Evolutionary conservation across 2,888 invertebrate genomes (phyloP).

Genomic region (Caenorhabditis wallacei): DNA sequence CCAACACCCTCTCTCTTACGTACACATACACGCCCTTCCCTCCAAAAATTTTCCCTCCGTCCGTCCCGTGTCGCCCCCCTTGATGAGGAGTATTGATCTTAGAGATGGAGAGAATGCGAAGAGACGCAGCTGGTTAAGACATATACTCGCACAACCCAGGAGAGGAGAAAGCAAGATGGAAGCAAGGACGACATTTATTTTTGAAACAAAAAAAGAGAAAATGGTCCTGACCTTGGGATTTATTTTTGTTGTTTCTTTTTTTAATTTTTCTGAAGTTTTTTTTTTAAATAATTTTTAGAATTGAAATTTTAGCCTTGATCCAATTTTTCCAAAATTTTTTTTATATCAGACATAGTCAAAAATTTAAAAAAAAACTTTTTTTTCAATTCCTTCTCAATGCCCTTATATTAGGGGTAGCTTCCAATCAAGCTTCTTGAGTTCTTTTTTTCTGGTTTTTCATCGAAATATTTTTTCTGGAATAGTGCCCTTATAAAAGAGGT

Average conservation of each 20-base stretch:
- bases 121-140: conserved; percentile 28
- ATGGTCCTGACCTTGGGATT: not conserved
- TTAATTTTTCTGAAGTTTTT: not conserved
- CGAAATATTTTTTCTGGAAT: too few relatives aligned
- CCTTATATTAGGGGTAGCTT: too few relatives aligned
- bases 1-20: conserved; percentile 3
- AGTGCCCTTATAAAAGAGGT: too few relatives aligned
- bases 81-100: conserved; percentile 35
- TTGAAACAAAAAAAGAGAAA: not conserved
- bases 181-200: not conserved
- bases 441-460: too few relatives aligned
- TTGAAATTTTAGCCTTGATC: not conserved
- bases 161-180: not conserved
- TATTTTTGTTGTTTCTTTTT: not conserved
- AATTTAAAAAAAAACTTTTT: too few relatives aligned
- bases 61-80: not conserved
- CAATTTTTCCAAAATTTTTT: not conserved
- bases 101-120: conserved; percentile 8
- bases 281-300: not conserved
- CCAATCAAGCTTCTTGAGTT: too few relatives aligned
- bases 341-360: not conserved
- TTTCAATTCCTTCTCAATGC: too few relatives aligned
- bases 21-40: not conserved
- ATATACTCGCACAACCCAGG: conserved; percentile 11
- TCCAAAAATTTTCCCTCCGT: not conserved